Conservation (phyloP, 92 coral and sea anemone species). For the Isaurus tuberculatus region DNA sequence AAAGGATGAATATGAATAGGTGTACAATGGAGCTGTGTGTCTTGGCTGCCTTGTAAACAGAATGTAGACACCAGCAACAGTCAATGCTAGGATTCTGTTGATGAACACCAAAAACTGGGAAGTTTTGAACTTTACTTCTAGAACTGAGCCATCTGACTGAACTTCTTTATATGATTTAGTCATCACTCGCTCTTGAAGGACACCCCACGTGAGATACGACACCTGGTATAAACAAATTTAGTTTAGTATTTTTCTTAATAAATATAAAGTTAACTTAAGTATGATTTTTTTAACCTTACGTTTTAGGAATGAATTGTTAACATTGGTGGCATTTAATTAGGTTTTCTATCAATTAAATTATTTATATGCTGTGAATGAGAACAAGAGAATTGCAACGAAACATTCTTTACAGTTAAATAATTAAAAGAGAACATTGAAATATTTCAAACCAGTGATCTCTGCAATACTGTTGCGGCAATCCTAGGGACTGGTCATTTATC, state of each 20-base stretch:
- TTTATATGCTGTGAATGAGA: too few relatives aligned
- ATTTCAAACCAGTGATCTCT: too few relatives aligned
- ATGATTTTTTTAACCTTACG: too few relatives aligned
- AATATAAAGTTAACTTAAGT: neutral
- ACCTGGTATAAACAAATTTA: conserved; percentile 31
- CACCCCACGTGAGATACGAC: conserved; percentile 95
- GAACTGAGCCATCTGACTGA: conserved; percentile 75
- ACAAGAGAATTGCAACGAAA: too few relatives aligned
- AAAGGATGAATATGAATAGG: conserved; percentile 91
- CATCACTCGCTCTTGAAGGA: conserved; percentile 93
- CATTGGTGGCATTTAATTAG: too few relatives aligned
- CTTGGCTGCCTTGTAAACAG: conserved; percentile 81
- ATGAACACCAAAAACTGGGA: conserved; percentile 95
- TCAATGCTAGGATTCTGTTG: conserved; percentile 87
- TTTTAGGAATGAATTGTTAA: too few relatives aligned
- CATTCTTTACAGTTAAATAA: too few relatives aligned
- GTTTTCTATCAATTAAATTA: too few relatives aligned
- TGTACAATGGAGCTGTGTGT: conserved; percentile 91
- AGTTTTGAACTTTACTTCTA: conserved; percentile 74
- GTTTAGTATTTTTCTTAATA: neutral
- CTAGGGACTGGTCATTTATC: too few relatives aligned
- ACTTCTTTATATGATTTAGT: conserved; percentile 73
- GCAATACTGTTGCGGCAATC: too few relatives aligned
- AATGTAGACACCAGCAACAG: conserved; percentile 74
- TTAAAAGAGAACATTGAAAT: too few relatives aligned